Base-by-base conservation (phyloP, 2,888 invertebrate genomes). In the Dryococelus australis region DNA sequence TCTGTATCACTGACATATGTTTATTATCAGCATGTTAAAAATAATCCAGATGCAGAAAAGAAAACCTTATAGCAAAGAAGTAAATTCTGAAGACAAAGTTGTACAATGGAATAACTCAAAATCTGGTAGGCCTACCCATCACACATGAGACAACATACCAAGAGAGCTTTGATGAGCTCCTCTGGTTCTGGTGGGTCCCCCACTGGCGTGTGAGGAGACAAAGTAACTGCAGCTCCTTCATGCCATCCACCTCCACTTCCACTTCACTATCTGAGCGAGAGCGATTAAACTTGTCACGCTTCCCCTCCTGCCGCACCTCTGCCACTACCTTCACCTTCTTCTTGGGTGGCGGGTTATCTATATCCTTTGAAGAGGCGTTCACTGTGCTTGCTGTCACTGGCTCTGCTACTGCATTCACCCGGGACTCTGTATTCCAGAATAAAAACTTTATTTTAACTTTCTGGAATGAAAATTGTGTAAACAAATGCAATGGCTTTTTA, bases 101-200 rank as follows among this genome's bases (percentile, higher is more conserved):
- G 4, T 35, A 4, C 35, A 35, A 35, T 35, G 35, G 35, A 35
- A 1, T 35, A 4, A 1, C 35, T 35, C 4, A 4, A 35, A 35
- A 35, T 35, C 35, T 4, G 35, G 35, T 35, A n/a, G n/a, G n/a
- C n/a, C n/a, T n/a, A 35, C 35, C 35, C 35, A 47, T 47, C 47
- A 47, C 47, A 47, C 10, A 47, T 88, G 90, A 88, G 90, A 9
- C 9, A n/a, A 91, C 91, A 91, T 91, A 94, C 94, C 92, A 93
- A 93, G 89, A 94, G 91, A 88, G 95, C 95, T 93, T 97, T 97
- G 88, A 99, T 96, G 51, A 99, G 94, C 91, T 98, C 98, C 91
- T 99, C 98, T 0, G 98, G 97, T 93, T 99, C 98, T 0, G 98
- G 98, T 0, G 98, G 97, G 91, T 98, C 98, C 2, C 96, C 96